Evolutionary conservation across 2,113 vertebrate genomes (phyloP).

Genomic region (Alligator mississippiensis): DNA sequence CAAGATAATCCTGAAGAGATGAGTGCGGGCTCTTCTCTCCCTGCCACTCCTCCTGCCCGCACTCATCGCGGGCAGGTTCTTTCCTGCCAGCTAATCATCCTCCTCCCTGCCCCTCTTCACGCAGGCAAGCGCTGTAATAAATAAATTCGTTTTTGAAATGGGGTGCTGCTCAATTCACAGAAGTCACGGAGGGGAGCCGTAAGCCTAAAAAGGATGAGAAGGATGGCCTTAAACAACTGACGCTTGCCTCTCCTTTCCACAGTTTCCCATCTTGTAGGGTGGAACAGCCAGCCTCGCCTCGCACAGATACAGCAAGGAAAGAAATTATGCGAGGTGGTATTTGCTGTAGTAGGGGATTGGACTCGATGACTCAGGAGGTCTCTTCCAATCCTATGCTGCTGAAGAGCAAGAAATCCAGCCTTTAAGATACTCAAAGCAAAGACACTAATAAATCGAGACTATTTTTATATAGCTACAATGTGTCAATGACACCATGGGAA

Average conservation of each 20-base stretch:
- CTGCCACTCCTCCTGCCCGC: no score
- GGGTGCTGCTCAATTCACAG: no score
- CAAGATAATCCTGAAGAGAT: no score
- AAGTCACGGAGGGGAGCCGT: no score
- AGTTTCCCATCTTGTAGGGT: not conserved
- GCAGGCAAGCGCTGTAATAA: no score
- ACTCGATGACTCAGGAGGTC: not conserved
- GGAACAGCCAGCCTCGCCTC: not conserved
- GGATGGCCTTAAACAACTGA: not conserved
- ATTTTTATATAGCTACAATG: not conserved
- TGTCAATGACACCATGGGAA: not conserved
- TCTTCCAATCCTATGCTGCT: not conserved
- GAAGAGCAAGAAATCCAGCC: not conserved
- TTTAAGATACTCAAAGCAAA: not conserved
- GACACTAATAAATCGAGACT: not conserved
- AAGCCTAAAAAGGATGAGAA: no score
- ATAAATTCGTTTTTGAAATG: no score
- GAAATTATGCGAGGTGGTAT: rapidly evolving
- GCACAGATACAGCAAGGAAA: rapidly evolving
- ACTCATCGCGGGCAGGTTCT: no score
- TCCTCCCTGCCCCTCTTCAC: no score
- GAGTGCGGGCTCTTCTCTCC: no score
- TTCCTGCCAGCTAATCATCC: no score
- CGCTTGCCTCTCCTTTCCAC: not conserved
- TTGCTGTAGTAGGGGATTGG: rapidly evolving